Percentiles rank a stretch among this genome's conserved stretches.
These are phyloP conservation scores for Chamaetylas fuelleborni DNA, from an alignment of 2,113 vertebrate genomes.

Conservation along the genomic window DNA sequence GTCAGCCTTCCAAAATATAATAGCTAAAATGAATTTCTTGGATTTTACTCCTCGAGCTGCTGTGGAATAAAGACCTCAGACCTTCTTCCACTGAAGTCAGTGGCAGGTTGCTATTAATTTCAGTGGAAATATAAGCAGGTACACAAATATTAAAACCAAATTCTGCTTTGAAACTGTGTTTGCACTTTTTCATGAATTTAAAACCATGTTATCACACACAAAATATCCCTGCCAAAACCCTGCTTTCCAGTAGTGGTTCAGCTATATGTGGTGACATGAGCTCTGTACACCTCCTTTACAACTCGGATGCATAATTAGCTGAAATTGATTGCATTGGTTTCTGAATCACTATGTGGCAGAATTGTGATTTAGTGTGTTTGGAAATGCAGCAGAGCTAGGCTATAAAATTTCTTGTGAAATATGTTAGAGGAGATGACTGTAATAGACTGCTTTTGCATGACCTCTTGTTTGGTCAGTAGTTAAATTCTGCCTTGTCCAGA, in stretches of 20 bases:
- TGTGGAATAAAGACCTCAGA: neutral
- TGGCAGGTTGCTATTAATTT: neutral
- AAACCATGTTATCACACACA: neutral
- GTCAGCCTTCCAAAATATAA: constrained; percentile 37
- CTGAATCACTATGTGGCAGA: neutral
- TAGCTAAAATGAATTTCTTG: constrained; percentile 22
- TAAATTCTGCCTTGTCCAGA: neutral
- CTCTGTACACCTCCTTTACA: neutral
- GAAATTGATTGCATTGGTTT: neutral
- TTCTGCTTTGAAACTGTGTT: neutral
- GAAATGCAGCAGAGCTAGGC: neutral
- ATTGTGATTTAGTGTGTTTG: neutral
- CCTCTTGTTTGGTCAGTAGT: neutral
- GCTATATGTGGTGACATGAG: neutral
- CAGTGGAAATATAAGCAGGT: neutral
- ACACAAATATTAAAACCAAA: neutral
- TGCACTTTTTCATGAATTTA: neutral
- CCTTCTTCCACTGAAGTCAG: neutral
- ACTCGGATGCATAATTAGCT: neutral
- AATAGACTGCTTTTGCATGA: neutral
- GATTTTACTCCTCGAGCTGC: neutral
- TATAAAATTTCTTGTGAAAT: neutral
- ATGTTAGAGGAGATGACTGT: neutral
- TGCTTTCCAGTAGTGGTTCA: neutral
- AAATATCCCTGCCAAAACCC: neutral